These are phyloP conservation scores for Andrena minutula DNA, from an alignment of 2,888 invertebrate species.

Conservation along the genomic window DNA sequence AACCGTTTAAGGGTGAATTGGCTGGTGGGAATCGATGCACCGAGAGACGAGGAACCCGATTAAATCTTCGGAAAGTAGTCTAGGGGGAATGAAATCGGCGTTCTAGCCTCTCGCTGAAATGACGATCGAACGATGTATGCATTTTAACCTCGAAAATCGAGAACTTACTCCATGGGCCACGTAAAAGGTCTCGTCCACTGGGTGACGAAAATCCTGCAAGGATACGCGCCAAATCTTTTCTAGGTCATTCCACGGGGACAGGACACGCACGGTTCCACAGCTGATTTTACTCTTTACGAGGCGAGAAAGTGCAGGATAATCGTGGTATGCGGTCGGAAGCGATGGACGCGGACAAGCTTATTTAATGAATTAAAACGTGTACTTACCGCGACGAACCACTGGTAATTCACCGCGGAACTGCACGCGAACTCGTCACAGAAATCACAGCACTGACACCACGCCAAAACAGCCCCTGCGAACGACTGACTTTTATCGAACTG, in stretches of 20 bases:
- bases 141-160: conserved; percentile 56
- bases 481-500: conserved; percentile 81
- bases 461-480: conserved; percentile 70
- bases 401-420: conserved; percentile 50
- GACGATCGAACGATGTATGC: neutral
- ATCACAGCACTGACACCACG: conserved; percentile 65
- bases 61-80: conserved; percentile 20
- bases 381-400: conserved; percentile 57
- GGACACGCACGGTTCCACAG: conserved; percentile 65
- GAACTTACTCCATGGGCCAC: neutral
- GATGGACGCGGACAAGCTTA: neutral
- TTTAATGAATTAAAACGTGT: conserved; percentile 1
- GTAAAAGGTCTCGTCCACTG: neutral
- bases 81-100: conserved; percentile 34
- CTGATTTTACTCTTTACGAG: conserved; percentile 61
- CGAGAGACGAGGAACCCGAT: conserved; percentile 40
- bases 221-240: conserved; percentile 71
- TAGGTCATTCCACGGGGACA: conserved; percentile 65
- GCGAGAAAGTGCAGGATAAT: conserved; percentile 31
- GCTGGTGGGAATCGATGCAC: conserved; percentile 28
- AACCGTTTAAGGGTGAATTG: conserved; percentile 15
- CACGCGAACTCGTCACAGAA: conserved; percentile 60
- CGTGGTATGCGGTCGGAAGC: neutral
- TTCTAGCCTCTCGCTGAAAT: neutral
- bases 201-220: conserved; percentile 27